Conservation (phyloP, 2,797 vertebrate species). For the Pantherophis vulpinus region DNA sequence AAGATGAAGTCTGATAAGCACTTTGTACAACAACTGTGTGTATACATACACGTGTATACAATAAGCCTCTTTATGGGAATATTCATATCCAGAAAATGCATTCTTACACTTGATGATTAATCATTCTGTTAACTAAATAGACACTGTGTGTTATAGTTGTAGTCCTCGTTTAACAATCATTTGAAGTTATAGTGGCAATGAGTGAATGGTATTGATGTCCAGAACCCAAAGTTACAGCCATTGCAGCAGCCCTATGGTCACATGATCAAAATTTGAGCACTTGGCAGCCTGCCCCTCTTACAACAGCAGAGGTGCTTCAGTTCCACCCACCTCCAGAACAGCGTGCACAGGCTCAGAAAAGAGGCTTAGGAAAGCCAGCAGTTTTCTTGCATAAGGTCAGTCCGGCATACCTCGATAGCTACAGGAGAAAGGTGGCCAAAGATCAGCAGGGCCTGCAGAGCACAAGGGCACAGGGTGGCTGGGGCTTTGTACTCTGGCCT, state of each 20-base stretch:
- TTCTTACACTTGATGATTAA: background rate
- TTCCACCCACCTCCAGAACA: background rate
- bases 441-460: background rate
- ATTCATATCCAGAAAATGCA: background rate
- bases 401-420: background rate
- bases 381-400: background rate
- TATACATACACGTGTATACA: background rate
- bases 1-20: background rate
- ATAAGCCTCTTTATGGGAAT: background rate
- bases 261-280: background rate
- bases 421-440: background rate
- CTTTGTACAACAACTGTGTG: background rate
- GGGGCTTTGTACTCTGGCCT: background rate
- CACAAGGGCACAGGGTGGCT: background rate
- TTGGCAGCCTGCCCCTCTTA: background rate
- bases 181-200: background rate
- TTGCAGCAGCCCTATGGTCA: background rate
- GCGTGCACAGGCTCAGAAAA: background rate
- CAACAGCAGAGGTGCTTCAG: background rate
- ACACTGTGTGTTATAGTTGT: background rate
- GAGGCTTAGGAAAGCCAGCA: background rate
- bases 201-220: background rate
- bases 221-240: background rate
- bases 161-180: background rate
- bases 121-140: background rate